phyloP scores from a whole-genome alignment of 2,797 vertebrate species.

The Meriones psammophilus region DNA sequence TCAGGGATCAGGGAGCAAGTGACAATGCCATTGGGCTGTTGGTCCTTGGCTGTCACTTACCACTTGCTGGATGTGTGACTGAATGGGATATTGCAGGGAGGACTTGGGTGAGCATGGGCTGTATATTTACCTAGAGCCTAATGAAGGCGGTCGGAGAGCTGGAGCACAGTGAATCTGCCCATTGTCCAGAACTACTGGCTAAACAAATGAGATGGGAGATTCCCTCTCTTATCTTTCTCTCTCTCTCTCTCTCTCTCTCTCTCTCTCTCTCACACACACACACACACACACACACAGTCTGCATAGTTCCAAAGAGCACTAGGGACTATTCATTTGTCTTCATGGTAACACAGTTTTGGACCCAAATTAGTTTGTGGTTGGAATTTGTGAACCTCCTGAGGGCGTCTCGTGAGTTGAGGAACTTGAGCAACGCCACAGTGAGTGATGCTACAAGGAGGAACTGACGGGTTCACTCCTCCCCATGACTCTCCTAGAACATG shows the following conservation, averaged over 20 bases:
- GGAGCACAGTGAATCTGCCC: not conserved
- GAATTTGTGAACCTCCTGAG: constrained; percentile 16
- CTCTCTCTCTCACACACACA: not conserved
- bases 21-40: not conserved
- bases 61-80: not conserved
- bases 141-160: not conserved
- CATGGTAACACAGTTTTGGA: not conserved
- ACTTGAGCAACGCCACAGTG: not conserved
- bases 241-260: not conserved
- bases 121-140: not conserved
- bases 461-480: not conserved
- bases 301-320: constrained; percentile 1
- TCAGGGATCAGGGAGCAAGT: constrained; percentile 8
- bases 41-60: not conserved
- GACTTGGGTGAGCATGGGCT: not conserved
- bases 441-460: constrained; percentile 17
- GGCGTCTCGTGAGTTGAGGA: not conserved
- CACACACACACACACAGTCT: not conserved
- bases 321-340: not conserved
- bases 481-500: not conserved
- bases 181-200: not conserved
- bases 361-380: not conserved
- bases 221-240: not conserved
- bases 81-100: not conserved
- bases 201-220: not conserved